phyloP scores from a whole-genome alignment of 2,113 vertebrate species.

The Corvus moneduloides region DNA sequence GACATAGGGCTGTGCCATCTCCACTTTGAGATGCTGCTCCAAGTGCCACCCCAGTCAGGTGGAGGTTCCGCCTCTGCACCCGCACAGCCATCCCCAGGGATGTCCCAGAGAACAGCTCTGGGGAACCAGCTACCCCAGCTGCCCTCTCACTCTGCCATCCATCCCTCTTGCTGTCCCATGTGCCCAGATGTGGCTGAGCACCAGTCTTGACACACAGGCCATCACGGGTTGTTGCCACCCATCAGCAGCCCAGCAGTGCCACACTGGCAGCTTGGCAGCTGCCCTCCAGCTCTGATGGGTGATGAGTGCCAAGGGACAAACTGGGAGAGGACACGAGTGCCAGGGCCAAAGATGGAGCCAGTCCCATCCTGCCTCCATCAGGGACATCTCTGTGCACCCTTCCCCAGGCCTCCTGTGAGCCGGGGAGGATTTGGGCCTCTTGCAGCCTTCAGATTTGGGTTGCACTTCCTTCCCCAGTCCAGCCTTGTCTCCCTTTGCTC shows the following conservation, averaged over 20 bases:
- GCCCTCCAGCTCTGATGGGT: neutral
- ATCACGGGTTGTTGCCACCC: neutral
- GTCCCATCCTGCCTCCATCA: neutral
- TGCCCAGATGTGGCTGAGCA: neutral
- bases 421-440: neutral
- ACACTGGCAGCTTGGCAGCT: fast-evolving
- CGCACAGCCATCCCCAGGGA: neutral
- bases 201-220: neutral
- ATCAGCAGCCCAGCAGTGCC: neutral
- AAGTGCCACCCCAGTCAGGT: neutral
- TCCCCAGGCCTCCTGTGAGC: neutral
- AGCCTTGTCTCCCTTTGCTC: neutral
- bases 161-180: neutral
- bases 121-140: neutral
- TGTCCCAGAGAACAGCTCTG: neutral
- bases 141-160: neutral
- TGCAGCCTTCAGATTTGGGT: neutral
- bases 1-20: neutral
- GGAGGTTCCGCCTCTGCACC: neutral
- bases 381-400: neutral
- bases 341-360: neutral
- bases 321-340: neutral
- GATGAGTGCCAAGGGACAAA: neutral
- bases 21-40: neutral
- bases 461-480: fast-evolving